Evolutionary conservation across 2,888 invertebrate species (phyloP), one percentile per base, ranked within the genome.

Genomic region (Amiota communis): DNA sequence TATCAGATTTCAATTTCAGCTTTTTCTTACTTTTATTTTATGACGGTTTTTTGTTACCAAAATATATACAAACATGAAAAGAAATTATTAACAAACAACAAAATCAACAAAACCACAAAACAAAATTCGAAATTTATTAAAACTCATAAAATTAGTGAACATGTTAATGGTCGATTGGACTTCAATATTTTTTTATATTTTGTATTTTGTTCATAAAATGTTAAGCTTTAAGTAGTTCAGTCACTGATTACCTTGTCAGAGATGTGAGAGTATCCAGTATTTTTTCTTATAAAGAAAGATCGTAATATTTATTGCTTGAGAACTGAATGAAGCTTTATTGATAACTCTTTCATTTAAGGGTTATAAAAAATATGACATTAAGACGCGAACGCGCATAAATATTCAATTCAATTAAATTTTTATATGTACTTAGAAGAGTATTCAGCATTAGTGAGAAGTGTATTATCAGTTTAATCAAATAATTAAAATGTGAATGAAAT

Each of bases 81-180:
- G 74, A 77, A 74, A 72, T 78, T 73, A 70, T 69, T 76, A 78
- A 74, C 71, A 77, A 76, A 76, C 70, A 61, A 61, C 51, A 47
- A 69, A 20, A 70, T 36, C 61, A 76, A 77, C 70, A 64, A 77
- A 77, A 72, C n/a, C n/a, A n/a, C 61, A 74, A 68, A 64, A 20
- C 65, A 75, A 76, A 78, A 74, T 79, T 15, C 15, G 15, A 17
- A 76, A 76, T 85, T 65, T 72, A 81, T 82, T 79, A 79, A 76
- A 72, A 73, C 69, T 82, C 85, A 78, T 85, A 84, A 85, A 85
- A 81, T 85, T 86, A 84, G 84, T 81, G 82, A 84, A 85, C 84
- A 85, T 86, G 86, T 85, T 85, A 86, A 86, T 85, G 84, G 86
- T 81, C 83, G 83, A 85, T 85, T 84, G 85, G 47, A 20, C 17